phyloP scores from a whole-genome alignment of 2,113 vertebrate species.

The Pardalotus punctatus region DNA sequence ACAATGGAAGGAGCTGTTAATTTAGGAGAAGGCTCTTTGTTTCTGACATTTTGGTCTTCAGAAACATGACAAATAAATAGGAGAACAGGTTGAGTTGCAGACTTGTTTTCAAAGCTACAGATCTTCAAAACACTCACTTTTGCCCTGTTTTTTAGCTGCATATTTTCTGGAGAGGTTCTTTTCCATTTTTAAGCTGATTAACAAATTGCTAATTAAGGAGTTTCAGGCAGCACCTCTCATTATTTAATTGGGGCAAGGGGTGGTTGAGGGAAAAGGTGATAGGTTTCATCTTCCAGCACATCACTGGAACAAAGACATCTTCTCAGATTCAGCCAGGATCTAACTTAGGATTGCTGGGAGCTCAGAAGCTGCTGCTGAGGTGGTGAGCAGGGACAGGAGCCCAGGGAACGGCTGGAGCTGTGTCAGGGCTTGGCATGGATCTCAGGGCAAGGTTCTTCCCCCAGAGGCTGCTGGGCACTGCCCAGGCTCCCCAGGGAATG shows the following conservation, averaged over 20 bases:
- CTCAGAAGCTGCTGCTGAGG: neutral
- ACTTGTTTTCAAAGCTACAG: neutral
- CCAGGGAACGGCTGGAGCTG: neutral
- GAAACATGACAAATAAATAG: neutral
- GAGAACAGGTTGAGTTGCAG: neutral
- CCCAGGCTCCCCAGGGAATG: neutral
- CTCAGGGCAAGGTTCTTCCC: neutral
- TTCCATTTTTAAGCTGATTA: neutral
- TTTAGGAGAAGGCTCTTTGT: neutral
- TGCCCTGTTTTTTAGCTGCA: neutral
- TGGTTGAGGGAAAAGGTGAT: neutral
- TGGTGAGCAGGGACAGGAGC: neutral
- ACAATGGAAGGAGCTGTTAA: slow-evolving; percentile 14
- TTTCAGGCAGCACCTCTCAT: neutral
- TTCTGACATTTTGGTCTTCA: neutral
- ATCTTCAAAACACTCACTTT: neutral
- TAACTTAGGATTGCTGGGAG: neutral
- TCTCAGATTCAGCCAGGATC: neutral
- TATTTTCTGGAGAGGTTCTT: neutral
- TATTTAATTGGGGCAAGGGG: neutral
- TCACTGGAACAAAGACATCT: fast-evolving
- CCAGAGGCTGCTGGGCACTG: neutral
- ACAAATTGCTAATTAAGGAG: neutral
- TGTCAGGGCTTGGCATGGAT: neutral
- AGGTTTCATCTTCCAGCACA: neutral